A percentile compares a stretch with the other conserved stretches of the same genome.
These are phyloP conservation scores for Catostomus latipinnis DNA, from an alignment of 2,797 vertebrate genomes.

Conservation along the genomic window DNA sequence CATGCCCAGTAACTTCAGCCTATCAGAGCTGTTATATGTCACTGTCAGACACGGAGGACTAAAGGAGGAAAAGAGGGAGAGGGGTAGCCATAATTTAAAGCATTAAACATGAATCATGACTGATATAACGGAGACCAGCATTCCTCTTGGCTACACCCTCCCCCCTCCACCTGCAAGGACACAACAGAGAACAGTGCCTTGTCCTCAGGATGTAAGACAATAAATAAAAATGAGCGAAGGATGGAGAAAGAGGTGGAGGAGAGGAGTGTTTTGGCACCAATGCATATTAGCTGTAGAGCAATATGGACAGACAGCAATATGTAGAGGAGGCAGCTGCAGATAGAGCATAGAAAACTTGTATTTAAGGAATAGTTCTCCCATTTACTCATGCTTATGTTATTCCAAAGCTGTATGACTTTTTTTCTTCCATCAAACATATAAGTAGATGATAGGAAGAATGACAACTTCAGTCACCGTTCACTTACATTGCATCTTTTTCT, in stretches of 20 bases:
- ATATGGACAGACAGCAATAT: slow-evolving; percentile 3
- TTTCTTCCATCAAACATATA: too few relatives aligned
- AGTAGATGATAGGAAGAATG: too few relatives aligned
- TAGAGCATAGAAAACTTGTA: neutral
- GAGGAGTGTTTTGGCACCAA: slow-evolving; percentile 2
- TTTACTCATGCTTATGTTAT: too few relatives aligned
- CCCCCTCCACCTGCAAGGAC: slow-evolving; percentile 51
- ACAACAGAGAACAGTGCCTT: slow-evolving; percentile 32
- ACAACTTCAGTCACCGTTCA: too few relatives aligned
- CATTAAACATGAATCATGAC: slow-evolving; percentile 65
- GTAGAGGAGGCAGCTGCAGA: neutral
- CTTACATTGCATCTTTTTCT: too few relatives aligned
- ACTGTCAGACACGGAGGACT: slow-evolving; percentile 3
- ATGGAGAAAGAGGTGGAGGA: slow-evolving; percentile 13
- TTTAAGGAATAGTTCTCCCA: too few relatives aligned
- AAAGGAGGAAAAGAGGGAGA: slow-evolving; percentile 18
- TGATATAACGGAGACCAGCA: slow-evolving; percentile 40
- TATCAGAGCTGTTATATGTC: slow-evolving; percentile 4
- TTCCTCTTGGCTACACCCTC: slow-evolving; percentile 25
- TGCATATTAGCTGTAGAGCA: slow-evolving; percentile 1
- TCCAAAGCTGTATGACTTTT: too few relatives aligned
- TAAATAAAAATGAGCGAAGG: slow-evolving; percentile 48
- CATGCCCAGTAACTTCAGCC: slow-evolving; percentile 4
- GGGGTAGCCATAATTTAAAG: slow-evolving; percentile 58
- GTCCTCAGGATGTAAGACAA: slow-evolving; percentile 54